Percentiles rank a stretch among this genome's conserved stretches.
Conservation (phyloP, 1,140 invertebrate genomes). For the Aphelenchoides besseyi region DNA sequence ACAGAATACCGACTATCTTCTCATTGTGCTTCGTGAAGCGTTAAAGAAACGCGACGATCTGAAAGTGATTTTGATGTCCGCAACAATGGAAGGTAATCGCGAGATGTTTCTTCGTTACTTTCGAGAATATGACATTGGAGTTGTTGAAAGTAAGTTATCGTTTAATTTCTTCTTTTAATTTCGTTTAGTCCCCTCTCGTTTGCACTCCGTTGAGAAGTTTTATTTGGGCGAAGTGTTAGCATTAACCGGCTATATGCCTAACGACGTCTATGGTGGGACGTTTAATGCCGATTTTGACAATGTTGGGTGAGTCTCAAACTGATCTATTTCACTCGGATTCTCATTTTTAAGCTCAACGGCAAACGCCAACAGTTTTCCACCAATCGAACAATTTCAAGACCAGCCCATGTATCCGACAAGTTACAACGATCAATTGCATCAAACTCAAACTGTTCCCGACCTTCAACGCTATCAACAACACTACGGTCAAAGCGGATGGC, state of each 20-base stretch:
- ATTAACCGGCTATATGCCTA: constrained; percentile 54
- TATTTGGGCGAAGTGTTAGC: constrained; percentile 79
- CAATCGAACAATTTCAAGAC: neutral
- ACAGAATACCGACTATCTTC: constrained; percentile 83
- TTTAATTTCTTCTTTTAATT: constrained; percentile 63
- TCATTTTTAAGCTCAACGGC: no score
- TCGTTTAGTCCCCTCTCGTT: constrained; percentile 74
- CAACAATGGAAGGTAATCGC: constrained; percentile 75
- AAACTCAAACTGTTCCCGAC: neutral
- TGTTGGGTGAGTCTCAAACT: no score
- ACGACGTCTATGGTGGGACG: constrained; percentile 39
- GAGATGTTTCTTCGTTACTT: constrained; percentile 82
- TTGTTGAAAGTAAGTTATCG: constrained; percentile 66
- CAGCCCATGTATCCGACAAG: constrained; percentile 1
- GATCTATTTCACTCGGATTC: no score
- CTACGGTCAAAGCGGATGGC: neutral
- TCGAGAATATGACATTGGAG: constrained; percentile 74
- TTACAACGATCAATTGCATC: neutral
- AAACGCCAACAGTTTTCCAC: neutral
- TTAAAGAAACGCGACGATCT: constrained; percentile 70
- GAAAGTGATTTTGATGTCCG: constrained; percentile 85
- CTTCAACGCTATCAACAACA: constrained; percentile 6
- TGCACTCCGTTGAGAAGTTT: constrained; percentile 75
- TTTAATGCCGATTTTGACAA: no score
- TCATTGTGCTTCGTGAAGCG: constrained; percentile 78